Percentiles rank a stretch among this genome's conserved stretches.
phyloP scores from a whole-genome alignment of 2,888 invertebrate genomes.

The Drosophila macrothrix region DNA sequence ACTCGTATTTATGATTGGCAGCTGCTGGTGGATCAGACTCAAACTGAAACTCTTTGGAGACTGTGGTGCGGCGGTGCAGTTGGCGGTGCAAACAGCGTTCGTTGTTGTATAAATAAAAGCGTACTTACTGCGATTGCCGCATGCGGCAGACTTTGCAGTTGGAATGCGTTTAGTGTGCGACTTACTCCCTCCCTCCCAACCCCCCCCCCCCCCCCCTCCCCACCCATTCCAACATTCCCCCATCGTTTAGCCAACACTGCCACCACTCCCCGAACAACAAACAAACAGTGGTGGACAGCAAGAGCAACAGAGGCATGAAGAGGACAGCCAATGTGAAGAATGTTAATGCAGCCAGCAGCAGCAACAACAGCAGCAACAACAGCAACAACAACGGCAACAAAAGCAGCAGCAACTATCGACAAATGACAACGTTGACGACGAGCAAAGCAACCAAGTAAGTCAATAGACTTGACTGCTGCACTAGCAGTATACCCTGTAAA shows the following conservation, averaged over 20 bases:
- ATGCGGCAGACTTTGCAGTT: slow-evolving; percentile 54
- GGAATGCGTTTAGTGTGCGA: slow-evolving; percentile 75
- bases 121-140: slow-evolving; percentile 67
- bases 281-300: neutral
- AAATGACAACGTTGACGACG: slow-evolving; percentile 25
- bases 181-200: neutral
- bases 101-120: slow-evolving; percentile 71
- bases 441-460: neutral
- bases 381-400: slow-evolving; percentile 20
- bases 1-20: slow-evolving; percentile 77
- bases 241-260: neutral
- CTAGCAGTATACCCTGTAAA: slow-evolving; percentile 7
- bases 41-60: neutral
- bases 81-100: slow-evolving; percentile 66
- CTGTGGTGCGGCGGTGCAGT: neutral
- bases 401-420: slow-evolving; percentile 27
- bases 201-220: neutral
- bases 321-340: slow-evolving; percentile 64
- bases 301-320: neutral
- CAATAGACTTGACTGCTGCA: neutral
- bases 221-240: neutral
- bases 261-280: neutral
- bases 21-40: slow-evolving; percentile 19
- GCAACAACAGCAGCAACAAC: slow-evolving; percentile 31
- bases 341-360: slow-evolving; percentile 77